Evolutionary conservation across 1,140 invertebrate genomes (phyloP).

Genomic region (Brachionus koreanus): DNA sequence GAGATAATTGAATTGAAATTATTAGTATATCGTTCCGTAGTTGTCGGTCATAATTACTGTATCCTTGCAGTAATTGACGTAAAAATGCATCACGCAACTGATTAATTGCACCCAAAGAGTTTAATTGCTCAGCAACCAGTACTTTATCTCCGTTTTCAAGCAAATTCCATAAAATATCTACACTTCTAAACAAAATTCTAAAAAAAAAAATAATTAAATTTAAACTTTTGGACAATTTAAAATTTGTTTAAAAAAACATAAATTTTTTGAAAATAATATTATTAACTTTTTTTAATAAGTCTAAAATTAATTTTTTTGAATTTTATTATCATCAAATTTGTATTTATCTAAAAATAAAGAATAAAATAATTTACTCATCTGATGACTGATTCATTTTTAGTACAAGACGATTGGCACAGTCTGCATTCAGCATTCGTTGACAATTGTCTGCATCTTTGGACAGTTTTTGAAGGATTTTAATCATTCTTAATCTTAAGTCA

Average conservation of each 20-base stretch:
- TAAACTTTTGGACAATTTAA: not conserved
- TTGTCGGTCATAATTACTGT: slow-evolving; percentile 57
- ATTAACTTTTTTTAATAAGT: not conserved
- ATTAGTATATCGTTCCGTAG: slow-evolving; percentile 57
- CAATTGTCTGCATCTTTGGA: slow-evolving; percentile 55
- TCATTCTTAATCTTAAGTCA: slow-evolving; percentile 50
- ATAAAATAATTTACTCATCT: slow-evolving; percentile 48
- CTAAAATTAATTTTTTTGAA: no score
- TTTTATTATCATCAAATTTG: no score
- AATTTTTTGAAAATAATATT: not conserved
- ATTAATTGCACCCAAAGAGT: slow-evolving; percentile 53
- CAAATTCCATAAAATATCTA: slow-evolving; percentile 58
- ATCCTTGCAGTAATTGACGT: slow-evolving; percentile 54
- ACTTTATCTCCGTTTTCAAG: slow-evolving; percentile 53
- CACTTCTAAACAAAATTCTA: slow-evolving; percentile 53
- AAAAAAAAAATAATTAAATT: not conserved
- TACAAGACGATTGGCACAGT: slow-evolving; percentile 52
- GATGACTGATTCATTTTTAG: slow-evolving; percentile 52
- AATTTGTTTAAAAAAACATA: not conserved
- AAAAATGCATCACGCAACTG: slow-evolving; percentile 57
- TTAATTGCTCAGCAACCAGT: slow-evolving; percentile 51
- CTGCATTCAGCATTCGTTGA: slow-evolving; percentile 54
- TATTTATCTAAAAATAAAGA: not conserved
- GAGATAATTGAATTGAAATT: slow-evolving; percentile 51
- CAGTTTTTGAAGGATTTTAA: slow-evolving; percentile 54